Percentiles rank a stretch among this genome's conserved stretches.
phyloP scores from a whole-genome alignment of 2,888 invertebrate genomes.

The Perizoma flavofasciatum region DNA sequence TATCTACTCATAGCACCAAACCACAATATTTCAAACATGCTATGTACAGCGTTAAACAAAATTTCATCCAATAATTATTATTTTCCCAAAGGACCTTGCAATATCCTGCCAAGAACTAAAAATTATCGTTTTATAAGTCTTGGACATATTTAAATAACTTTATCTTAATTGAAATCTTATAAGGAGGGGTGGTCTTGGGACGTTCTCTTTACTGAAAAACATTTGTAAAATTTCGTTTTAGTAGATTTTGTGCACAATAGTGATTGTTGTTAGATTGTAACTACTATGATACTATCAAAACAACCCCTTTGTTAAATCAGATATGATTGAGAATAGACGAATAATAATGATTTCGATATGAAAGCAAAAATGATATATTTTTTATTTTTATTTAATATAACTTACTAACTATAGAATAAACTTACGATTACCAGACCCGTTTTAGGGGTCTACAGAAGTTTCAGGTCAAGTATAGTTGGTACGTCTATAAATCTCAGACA shows the following conservation, averaged over 20 bases:
- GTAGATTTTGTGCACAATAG: conserved; percentile 7
- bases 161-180: conserved; percentile 69
- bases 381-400: no score
- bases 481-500: conserved; percentile 48
- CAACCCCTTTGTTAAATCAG: neutral
- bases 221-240: conserved; percentile 19
- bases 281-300: neutral
- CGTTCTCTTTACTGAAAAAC: conserved; percentile 37
- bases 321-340: neutral
- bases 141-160: conserved; percentile 61
- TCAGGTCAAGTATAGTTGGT: conserved; percentile 52
- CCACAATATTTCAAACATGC: no score
- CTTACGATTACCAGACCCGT: conserved; percentile 19
- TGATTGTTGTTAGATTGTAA: conserved; percentile 7
- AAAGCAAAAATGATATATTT: no score
- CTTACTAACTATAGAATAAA: conserved; percentile 2
- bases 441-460: conserved; percentile 52
- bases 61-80: no score
- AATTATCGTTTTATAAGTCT: conserved; percentile 66
- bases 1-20: no score
- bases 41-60: no score
- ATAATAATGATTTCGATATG: neutral
- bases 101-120: conserved; percentile 58
- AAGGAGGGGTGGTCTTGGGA: conserved; percentile 31
- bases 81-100: no score